Base-by-base conservation (phyloP, 2,113 vertebrate species). In the Athene noctua region DNA sequence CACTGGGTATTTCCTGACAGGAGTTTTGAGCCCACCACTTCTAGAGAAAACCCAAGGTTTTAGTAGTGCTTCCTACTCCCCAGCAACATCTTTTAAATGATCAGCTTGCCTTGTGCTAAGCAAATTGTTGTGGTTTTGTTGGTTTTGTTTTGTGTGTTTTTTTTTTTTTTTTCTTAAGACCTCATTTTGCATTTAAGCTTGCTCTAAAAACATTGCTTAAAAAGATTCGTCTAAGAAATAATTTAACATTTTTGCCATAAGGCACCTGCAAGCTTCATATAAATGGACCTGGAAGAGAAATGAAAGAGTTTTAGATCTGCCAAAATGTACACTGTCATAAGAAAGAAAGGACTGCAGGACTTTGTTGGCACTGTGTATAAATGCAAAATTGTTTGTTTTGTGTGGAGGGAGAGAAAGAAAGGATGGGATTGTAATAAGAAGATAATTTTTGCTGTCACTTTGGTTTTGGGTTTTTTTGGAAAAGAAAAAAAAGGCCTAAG, bases 231-330 rank as follows among this genome's bases (percentile, higher is more conserved):
- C 90, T 98, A 82, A 95, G 90, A 94, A 97, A 95, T 97, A 88
- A 97, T 95, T 95, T 90, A 96, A 79, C 91, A 82, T 86, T 96
- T 97, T 97, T 97, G 86, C 94, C 83, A 40, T 90, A 82, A 97
- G 97, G 95, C 86, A 95, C 85, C 78, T 94, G 90, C 68, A 66
- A 97, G 78, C 88, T 95, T 95, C 91, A 75, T 72, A 91, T 95
- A 96, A 97, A 94, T 96, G 63, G 90, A 97, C 62, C 87, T 87
- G 84, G 94, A 96, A 97, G 62, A 95, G 54, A 94, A 96, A 95
- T 94, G 63, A 93, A 97, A 96, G 86, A 82, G 71, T 54, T 95
- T 96, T 91, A 78, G 22, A 74, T 92, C 97, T 96, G 72, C 90
- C 96, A 94, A 88, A 97, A 88, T 74, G 88, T 70, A 79, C 25